phyloP scores from a whole-genome alignment of 2,888 invertebrate species.

The Lordiphosa andalusiaca region DNA sequence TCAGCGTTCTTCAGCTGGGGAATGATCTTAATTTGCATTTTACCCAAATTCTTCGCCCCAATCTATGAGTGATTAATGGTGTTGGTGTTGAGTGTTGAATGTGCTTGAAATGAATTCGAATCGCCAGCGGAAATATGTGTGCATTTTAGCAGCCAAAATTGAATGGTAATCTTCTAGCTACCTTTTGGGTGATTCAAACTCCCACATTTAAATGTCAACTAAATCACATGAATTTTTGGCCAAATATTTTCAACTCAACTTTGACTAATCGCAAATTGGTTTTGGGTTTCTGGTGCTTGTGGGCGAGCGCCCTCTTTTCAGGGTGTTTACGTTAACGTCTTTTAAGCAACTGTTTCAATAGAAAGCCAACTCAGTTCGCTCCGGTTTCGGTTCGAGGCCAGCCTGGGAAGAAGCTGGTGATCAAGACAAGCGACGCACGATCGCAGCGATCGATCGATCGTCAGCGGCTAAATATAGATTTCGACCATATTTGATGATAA shows the following conservation, averaged over 20 bases:
- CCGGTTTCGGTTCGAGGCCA: constrained; percentile 45
- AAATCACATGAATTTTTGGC: constrained; percentile 8
- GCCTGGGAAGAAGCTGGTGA: constrained; percentile 18
- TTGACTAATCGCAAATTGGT: constrained; percentile 9
- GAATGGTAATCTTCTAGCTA: no score
- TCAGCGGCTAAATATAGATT: constrained; percentile 74
- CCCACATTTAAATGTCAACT: constrained; percentile 10
- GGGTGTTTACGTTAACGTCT: constrained; percentile 25
- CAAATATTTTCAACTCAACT: constrained; percentile 9
- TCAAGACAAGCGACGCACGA: constrained; percentile 18
- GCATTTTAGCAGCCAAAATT: no score
- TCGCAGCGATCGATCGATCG: constrained; percentile 32
- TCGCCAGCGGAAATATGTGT: no score
- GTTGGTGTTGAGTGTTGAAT: no score
- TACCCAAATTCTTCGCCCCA: no score
- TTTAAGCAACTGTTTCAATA: constrained; percentile 64
- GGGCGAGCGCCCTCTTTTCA: constrained; percentile 21
- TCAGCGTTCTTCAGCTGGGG: no score
- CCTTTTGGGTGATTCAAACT: constrained; percentile 1
- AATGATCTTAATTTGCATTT: no score
- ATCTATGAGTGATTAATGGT: no score
- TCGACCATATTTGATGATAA: constrained; percentile 75
- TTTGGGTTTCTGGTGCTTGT: not conserved
- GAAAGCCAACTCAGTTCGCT: constrained; percentile 53
- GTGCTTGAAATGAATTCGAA: no score